Percentiles rank a stretch among this genome's conserved stretches.
Evolutionary conservation across 2,797 vertebrate species (phyloP).

Genomic region (Xiphophorus birchmanni): DNA sequence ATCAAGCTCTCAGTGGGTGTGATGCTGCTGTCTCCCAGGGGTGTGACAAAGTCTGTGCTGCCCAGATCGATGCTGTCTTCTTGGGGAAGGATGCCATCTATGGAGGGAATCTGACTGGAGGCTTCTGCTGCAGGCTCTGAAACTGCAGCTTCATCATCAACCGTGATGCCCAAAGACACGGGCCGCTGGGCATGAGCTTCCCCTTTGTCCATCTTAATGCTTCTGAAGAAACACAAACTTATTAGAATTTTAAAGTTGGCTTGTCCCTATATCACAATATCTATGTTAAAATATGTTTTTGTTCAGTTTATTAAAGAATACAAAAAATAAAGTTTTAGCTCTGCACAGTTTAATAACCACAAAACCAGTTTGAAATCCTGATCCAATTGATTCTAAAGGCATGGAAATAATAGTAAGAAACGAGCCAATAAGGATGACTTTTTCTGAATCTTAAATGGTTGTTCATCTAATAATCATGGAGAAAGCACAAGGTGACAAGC

Average conservation of each 20-base stretch:
- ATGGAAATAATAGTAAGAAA: not conserved
- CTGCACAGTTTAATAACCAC: not conserved
- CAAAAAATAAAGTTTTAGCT: not conserved
- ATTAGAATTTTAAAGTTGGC: not conserved
- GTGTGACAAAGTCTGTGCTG: slow-evolving; percentile 84
- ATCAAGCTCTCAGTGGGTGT: slow-evolving; percentile 83
- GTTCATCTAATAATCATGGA: not conserved
- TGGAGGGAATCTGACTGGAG: slow-evolving; percentile 41
- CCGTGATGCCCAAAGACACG: slow-evolving; percentile 75
- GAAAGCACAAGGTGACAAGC: not conserved
- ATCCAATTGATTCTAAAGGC: not conserved
- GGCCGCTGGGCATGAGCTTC: slow-evolving; percentile 77
- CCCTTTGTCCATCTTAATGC: slow-evolving; percentile 74
- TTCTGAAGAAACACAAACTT: slow-evolving; percentile 25
- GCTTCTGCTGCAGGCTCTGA: slow-evolving; percentile 19
- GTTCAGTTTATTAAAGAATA: too few relatives aligned
- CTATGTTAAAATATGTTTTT: not conserved
- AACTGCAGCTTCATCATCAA: slow-evolving; percentile 54
- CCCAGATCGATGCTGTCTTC: slow-evolving; percentile 93
- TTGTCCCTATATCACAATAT: not conserved
- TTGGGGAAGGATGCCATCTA: slow-evolving; percentile 76
- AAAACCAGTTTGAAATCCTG: not conserved
- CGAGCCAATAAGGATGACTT: not conserved
- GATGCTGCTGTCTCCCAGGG: slow-evolving; percentile 83
- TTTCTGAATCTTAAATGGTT: not conserved